Base-by-base conservation (phyloP, 2,888 invertebrate species). In the Leptogaster cylindrica region DNA sequence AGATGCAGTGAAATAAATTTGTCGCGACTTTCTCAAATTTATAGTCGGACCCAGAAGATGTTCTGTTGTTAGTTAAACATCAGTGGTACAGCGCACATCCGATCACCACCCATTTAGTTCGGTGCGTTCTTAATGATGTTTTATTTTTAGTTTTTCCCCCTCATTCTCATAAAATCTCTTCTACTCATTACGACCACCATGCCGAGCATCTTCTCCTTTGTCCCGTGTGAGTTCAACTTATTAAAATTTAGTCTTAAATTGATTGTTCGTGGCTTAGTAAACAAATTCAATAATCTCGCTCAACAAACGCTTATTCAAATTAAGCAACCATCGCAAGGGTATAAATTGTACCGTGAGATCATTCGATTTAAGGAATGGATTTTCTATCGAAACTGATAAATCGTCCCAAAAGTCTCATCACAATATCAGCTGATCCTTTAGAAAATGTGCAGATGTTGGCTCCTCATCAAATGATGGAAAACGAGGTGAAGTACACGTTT, bases 331-430 rank as follows among this genome's bases (percentile, higher is more conserved):
- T 61, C 41, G 28, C 14, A 27, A 2, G 20, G 5, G 20, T 6
- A 14, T n/a, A 25, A 25, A 12, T 6, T 16, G 27, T 25, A 25
- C 3, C 5, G 48, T 23, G 5, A 48, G 3, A 25, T n/a, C 4
- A 1, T 2, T 25, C 25, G 46, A 46, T 14, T 20, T 4, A 7
- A 14, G n/a, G 14, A 6, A 80, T 80, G 80, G 77, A 80, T 74
- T 80, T 80, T 71, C 73, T 80, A 72, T 76, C 79, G 10, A 79
- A 78, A 73, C 71, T 80, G 14, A 78, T 80, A 58, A 78, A 77
- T 71, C 77, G 79, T 44, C 76, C 80, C 41, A 75, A 73, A 65
- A 79, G 77, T 74, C 72, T 76, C 68, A 71, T 73, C 33, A 50
- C 14, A 10, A 20, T 74, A 64, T 72, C 68, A 68, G 71, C 69